Evolutionary conservation across 2,113 vertebrate species (phyloP), one percentile per base, ranked within the genome.

Genomic region (Istiophorus platypterus): DNA sequence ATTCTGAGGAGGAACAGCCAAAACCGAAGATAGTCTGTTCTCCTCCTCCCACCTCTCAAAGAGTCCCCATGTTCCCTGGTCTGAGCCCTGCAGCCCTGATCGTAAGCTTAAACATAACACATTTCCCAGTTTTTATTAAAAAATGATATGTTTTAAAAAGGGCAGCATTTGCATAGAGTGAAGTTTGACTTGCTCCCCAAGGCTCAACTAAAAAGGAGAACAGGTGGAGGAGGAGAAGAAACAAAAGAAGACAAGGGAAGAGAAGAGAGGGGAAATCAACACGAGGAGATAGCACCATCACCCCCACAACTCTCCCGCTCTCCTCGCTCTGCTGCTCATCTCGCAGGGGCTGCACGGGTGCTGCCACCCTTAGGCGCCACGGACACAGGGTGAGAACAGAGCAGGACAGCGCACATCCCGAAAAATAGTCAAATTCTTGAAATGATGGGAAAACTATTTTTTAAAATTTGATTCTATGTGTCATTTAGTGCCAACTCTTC

Each of bases 181-280:
- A 71, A 22, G 14, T 78, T 54, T 29, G 7, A 12, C 56, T 82
- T 59, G 0, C 29, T 65, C 13, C 75, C 34, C 17, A 76, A 99
- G 98, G 97, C 96, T 57, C 96, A 97, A 1, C 85, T 98, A 62
- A 95, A 96, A 86, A 97, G 85, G 78, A 95, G 94, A 77, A 93
- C 95, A 0, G 93, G 93, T 63, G 79, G 59, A 1, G 94, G 89
- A 52, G 64, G 65, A 59, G 84, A 80, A 3, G 59, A 76, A n/a
- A 13, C 42, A 2, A 73, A 56, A 72, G 71, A 78, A 26, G 66
- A 68, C 9, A 81, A 76, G 54, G 29, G 37, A 39, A 69, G 31
- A 37, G 78, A 75, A 15, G 85, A 80, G 10, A 80, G 37, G 29
- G 82, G 81, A 29, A 76, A 64, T 80, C 79, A 22, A 39, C 75